Base-by-base conservation (phyloP, 2,113 vertebrate species). In the Etheostoma spectabile region DNA sequence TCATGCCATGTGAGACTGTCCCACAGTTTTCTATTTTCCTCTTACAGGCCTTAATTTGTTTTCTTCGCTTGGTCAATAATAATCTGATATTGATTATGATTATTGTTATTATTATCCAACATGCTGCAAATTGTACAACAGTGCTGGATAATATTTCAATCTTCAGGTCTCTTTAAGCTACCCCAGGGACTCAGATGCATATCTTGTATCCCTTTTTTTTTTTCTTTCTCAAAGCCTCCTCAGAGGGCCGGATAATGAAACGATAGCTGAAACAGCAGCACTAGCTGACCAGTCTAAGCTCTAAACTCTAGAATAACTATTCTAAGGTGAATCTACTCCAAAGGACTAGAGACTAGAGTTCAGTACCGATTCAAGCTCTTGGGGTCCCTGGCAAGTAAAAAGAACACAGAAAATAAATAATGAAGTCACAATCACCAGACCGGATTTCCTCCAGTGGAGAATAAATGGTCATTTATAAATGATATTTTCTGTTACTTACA, bases 401-500 rank as follows among this genome's bases (percentile, higher is more conserved):
- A 84, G 61, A 82, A 90, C 3, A 81, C 6, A 91, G 14, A 89
- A 87, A 77, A 90, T 64, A 80, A 78, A 86, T 59, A 59, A 68
- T 71, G 55, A 55, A 62, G 0, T 63, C 52, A 53, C 13, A 24
- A 57, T 68, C 24, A 75, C 6, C 15, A 79, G 46, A 21, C 12
- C 64, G 15, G n/a, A 73, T 77, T 21, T 60, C 14, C 19, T 66
- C 21, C 38, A 74, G 30, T 60, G 0, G 8, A 15, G 1, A 71
- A 2, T 21, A 0, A 16, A 67, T 15, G 21, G 8, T n/a, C 16
- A 84, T 75, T 48, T 46, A 66, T 0, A 84, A 55, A 57, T 63
- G 4, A 86, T 53, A 8, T 18, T 57, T 12, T 81, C 0, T 21
- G 46, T 81, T 96, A 99, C 98, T 99, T 96, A 99, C 98, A 85